Base-by-base conservation (phyloP, 2,888 invertebrate genomes). In the Eucera pruinosa region DNA sequence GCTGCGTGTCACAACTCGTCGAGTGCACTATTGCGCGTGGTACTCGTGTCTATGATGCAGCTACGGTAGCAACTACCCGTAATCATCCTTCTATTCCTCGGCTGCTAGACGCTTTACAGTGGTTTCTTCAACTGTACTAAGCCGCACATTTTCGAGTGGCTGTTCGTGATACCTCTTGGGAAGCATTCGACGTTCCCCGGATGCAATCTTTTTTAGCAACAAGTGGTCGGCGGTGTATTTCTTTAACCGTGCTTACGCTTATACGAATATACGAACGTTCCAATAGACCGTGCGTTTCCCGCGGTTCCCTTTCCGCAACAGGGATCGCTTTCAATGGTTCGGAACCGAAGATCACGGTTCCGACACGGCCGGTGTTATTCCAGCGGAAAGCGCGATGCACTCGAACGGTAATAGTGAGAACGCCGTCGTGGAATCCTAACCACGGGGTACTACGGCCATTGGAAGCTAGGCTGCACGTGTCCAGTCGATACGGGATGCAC, bases 401-500 rank as follows among this genome's bases (percentile, higher is more conserved):
- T 45, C 36, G 62, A 41, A 41, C 39, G 30, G 23, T 48, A 36
- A 27, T 27, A 66, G 25, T 20, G 66, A 52, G 41, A 64, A 64
- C 68, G 62, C 50, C 70, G 65, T 15, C 65, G 55, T 55, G 45
- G 69, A 54, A 82, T 27, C 73, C 33, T 83, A 68, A 77, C 66
- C 64, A 48, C 54, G 45, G 52, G 70, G 69, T 76, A 67, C 55
- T 20, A 13, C 5, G 23, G 52, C 80, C 43, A 69, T 6, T 54
- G 55, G 18, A 47, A 60, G 41, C 54, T 41, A 61, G 66, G 62
- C 58, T 69, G 81, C 87, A 87, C 86, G 85, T 85, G 86, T 83
- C 82, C 77, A 60, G 48, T 57, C 76, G 75, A 83, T 81, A 70
- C 82, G 86, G 82, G 85, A 84, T 73, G 84, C 86, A 86, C 86